Percentiles rank a stretch among this genome's conserved stretches.
These are phyloP conservation scores for Conops quadrifasciatus DNA, from an alignment of 2,888 invertebrate species.

Conservation along the genomic window DNA sequence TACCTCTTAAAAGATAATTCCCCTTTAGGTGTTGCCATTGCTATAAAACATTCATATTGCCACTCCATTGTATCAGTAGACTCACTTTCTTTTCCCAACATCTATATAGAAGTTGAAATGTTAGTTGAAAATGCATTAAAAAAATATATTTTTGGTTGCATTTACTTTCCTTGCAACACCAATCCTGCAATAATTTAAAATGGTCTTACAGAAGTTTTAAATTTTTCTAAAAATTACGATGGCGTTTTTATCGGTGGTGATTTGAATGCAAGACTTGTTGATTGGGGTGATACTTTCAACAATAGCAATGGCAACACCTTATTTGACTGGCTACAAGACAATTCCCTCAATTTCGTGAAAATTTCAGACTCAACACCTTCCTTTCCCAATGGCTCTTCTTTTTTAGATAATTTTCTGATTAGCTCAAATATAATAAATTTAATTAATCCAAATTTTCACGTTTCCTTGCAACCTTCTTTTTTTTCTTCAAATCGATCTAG, in stretches of 20 bases:
- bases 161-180: too few relatives aligned
- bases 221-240: constrained; percentile 6
- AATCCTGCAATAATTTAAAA: neutral
- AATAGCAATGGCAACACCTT: constrained; percentile 25
- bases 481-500: neutral
- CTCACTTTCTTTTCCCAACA: neutral
- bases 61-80: neutral
- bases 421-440: too few relatives aligned
- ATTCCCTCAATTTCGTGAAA: neutral
- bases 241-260: neutral
- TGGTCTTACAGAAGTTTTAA: neutral
- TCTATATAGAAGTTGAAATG: neutral
- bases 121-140: neutral
- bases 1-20: too few relatives aligned
- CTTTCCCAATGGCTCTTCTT: constrained; percentile 24
- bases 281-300: neutral
- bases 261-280: neutral
- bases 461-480: constrained; percentile 1
- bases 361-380: constrained; percentile 11
- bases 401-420: constrained; percentile 22
- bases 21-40: too few relatives aligned
- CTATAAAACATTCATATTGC: too few relatives aligned
- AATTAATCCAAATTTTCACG: constrained; percentile 1
- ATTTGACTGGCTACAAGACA: constrained; percentile 1
- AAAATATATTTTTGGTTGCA: neutral